These are phyloP conservation scores for Fragum sueziense DNA, from an alignment of 2,888 invertebrate species.

Conservation along the genomic window DNA sequence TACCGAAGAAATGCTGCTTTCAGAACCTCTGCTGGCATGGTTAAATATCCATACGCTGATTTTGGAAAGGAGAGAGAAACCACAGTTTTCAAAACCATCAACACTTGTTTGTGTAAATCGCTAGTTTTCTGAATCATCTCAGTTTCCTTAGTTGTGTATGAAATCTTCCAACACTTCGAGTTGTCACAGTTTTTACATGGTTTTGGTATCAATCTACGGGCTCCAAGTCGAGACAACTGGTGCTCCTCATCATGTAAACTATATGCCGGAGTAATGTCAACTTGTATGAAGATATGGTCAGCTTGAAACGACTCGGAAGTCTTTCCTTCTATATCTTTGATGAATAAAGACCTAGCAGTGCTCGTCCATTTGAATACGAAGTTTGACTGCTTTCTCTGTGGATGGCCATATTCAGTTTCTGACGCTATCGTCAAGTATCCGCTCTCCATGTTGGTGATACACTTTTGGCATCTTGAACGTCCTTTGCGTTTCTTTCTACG, in stretches of 20 bases:
- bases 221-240: background rate
- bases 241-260: background rate
- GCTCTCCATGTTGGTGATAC: background rate
- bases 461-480: background rate
- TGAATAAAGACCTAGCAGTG: background rate
- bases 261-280: background rate
- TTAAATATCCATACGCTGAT: background rate
- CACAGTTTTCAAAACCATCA: background rate
- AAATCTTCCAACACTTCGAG: background rate
- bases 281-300: background rate
- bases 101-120: background rate
- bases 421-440: background rate
- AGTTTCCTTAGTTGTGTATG: background rate
- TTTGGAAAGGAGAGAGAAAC: background rate
- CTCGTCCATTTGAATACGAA: slow-evolving; percentile 7
- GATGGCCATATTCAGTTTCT: background rate
- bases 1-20: background rate
- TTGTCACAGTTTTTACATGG: background rate
- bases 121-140: background rate
- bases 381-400: background rate
- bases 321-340: background rate
- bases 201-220: background rate
- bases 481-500: background rate
- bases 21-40: background rate
- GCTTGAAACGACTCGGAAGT: background rate